A percentile compares a stretch with the other conserved stretches of the same genome.
Evolutionary conservation across 2,113 vertebrate genomes (phyloP).

Genomic region (Lonchura striata): DNA sequence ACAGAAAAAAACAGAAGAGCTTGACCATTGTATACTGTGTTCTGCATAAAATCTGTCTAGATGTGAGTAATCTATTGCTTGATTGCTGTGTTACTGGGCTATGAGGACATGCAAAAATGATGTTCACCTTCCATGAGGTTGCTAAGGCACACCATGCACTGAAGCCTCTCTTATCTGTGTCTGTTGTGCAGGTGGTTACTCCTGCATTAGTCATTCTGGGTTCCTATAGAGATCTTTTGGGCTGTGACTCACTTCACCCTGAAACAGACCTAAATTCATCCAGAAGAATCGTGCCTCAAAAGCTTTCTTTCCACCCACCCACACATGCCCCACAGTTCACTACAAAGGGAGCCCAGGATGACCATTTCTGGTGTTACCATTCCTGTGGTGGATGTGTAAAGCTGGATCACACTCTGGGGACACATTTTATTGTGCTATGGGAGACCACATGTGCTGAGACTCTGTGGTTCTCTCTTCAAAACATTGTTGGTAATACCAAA

Average conservation of each 20-base stretch:
- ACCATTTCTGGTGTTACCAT: neutral
- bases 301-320: neutral
- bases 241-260: neutral
- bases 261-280: neutral
- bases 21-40: neutral
- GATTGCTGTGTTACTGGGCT: neutral
- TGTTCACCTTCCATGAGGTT: neutral
- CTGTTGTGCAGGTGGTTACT: neutral
- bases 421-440: neutral
- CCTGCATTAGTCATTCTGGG: neutral
- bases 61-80: neutral
- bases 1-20: neutral
- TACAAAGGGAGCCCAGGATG: neutral
- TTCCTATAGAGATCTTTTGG: neutral
- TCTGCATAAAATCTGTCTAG: neutral
- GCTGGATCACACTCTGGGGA: neutral
- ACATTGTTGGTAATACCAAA: neutral
- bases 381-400: neutral
- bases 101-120: neutral
- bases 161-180: neutral
- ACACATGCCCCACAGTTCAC: fast-evolving
- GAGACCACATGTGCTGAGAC: neutral
- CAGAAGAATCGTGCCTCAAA: neutral
- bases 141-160: fast-evolving
- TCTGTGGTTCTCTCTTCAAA: neutral